A percentile compares a stretch with the other conserved stretches of the same genome.
These are phyloP conservation scores for Automeris io DNA, from an alignment of 2,888 invertebrate genomes.

Conservation along the genomic window DNA sequence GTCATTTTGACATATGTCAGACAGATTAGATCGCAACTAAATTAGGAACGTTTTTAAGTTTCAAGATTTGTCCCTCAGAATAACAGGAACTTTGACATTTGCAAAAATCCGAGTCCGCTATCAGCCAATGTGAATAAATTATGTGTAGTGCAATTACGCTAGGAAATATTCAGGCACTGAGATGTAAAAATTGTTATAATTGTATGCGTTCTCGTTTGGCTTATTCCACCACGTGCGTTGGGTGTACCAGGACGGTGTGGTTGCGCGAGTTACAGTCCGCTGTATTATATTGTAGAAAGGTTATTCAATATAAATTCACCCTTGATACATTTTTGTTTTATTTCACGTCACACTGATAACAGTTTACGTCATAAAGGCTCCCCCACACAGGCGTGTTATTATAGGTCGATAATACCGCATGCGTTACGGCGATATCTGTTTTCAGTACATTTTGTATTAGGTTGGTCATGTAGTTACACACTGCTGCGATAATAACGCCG, in stretches of 20 bases:
- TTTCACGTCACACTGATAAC: conserved; percentile 16
- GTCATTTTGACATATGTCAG: too few species aligned
- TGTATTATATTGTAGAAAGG: conserved; percentile 72
- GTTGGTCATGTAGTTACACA: too few species aligned
- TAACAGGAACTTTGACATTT: neutral
- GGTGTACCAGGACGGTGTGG: conserved; percentile 20
- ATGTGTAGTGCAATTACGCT: conserved; percentile 50
- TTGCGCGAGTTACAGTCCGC: conserved; percentile 51
- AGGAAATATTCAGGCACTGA: conserved; percentile 28
- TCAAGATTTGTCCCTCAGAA: too few species aligned
- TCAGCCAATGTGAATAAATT: conserved; percentile 5
- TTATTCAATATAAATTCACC: conserved; percentile 75
- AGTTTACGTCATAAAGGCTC: too few species aligned
- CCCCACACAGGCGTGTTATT: too few species aligned
- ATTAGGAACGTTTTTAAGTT: too few species aligned
- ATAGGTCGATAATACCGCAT: too few species aligned
- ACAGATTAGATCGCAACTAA: too few species aligned
- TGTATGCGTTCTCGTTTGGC: conserved; percentile 4
- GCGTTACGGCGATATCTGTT: too few species aligned
- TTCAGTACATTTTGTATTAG: too few species aligned
- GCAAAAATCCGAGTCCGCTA: neutral
- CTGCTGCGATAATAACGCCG: too few species aligned
- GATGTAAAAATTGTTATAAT: conserved; percentile 36
- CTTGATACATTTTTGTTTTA: conserved; percentile 40
- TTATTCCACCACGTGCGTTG: conserved; percentile 6